Conservation (phyloP, 1,140 invertebrate genomes). For the Chironomus striatipennis region DNA sequence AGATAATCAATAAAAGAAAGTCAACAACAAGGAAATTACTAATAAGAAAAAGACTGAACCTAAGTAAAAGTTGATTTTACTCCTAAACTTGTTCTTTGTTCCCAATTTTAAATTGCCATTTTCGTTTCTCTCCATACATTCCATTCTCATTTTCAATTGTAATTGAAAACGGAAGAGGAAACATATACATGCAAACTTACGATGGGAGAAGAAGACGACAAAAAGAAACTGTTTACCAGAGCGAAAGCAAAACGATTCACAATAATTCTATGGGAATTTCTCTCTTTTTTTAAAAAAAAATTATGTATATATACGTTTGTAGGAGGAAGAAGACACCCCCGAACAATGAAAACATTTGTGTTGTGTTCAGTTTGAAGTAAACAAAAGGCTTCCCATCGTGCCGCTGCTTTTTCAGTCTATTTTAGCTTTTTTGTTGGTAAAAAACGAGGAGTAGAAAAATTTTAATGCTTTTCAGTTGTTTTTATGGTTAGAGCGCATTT, state of each 20-base stretch:
- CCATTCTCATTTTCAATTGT: too few relatives aligned
- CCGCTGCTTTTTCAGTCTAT: not conserved
- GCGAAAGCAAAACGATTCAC: not conserved
- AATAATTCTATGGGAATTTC: constrained; percentile 2
- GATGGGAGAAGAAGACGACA: not conserved
- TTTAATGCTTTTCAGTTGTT: not conserved
- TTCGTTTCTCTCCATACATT: too few relatives aligned
- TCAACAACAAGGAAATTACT: too few relatives aligned
- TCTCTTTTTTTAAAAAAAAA: not conserved
- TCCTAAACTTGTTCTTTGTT: not conserved
- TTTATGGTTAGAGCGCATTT: not conserved
- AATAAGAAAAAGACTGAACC: too few relatives aligned
- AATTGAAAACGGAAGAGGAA: not conserved
- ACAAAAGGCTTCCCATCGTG: not conserved
- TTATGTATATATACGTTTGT: not conserved
- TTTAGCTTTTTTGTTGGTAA: not conserved
- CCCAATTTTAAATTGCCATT: not conserved
- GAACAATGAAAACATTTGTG: constrained; percentile 1
- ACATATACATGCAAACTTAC: not conserved
- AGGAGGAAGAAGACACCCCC: not conserved
- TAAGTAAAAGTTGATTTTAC: too few relatives aligned
- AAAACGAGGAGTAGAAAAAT: not conserved
- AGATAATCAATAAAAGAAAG: too few relatives aligned
- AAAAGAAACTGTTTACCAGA: not conserved
- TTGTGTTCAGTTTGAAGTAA: not conserved